Evolutionary conservation across 2,797 vertebrate species (phyloP).

Genomic region (Muraenolepis orangiensis): DNA sequence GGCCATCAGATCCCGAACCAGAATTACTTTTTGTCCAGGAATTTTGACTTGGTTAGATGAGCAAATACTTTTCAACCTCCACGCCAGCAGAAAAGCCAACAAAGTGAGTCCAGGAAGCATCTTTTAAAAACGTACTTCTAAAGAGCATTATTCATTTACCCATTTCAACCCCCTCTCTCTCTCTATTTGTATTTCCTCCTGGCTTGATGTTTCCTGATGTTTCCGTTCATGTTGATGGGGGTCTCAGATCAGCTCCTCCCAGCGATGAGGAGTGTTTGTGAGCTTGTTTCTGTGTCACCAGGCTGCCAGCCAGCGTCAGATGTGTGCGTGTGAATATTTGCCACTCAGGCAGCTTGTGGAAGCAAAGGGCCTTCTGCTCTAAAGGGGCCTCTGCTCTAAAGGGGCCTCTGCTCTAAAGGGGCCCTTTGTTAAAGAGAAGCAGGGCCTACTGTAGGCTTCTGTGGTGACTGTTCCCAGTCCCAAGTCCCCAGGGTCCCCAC

Average conservation of each 20-base stretch:
- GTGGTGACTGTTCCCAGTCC: no score
- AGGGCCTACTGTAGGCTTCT: no score
- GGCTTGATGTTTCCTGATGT: neutral
- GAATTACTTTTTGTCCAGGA: neutral
- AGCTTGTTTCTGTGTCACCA: neutral
- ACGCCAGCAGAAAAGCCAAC: no score
- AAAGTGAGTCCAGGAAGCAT: no score
- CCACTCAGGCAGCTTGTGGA: no score
- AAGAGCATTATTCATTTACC: constrained; percentile 40
- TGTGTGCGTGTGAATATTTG: no score
- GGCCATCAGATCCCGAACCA: neutral
- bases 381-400: no score
- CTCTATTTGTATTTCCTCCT: neutral
- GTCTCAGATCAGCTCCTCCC: neutral
- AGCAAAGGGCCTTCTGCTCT: no score
- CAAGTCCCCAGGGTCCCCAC: no score
- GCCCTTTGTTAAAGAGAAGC: no score
- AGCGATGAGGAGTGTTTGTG: neutral
- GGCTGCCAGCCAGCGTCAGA: neutral
- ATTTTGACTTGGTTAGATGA: neutral
- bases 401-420: no score
- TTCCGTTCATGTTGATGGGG: neutral
- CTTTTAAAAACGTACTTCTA: constrained; percentile 7
- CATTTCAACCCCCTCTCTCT: constrained; percentile 24
- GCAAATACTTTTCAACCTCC: neutral